Evolutionary conservation across 2,113 vertebrate genomes (phyloP).

Genomic region (Sceloporus undulatus): DNA sequence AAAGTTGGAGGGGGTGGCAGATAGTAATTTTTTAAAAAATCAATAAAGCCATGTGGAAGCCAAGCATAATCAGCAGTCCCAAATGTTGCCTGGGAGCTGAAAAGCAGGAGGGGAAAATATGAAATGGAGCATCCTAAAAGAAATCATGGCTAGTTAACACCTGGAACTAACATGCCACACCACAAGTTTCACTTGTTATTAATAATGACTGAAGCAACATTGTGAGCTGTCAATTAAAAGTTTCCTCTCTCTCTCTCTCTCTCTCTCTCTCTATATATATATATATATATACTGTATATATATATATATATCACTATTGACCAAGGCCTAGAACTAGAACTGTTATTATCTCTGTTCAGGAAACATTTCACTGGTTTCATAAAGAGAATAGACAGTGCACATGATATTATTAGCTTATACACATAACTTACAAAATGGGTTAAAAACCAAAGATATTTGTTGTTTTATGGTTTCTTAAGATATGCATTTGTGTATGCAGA

Average conservation of each 20-base stretch:
- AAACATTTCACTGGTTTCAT: neutral
- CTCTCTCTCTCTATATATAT: too few relatives aligned
- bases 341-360: neutral
- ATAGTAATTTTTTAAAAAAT: neutral
- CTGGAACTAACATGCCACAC: neutral
- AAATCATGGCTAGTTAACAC: neutral
- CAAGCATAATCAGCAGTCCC: neutral
- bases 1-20: neutral
- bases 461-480: neutral
- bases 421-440: neutral
- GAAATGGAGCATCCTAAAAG: too few relatives aligned
- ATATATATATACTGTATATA: neutral
- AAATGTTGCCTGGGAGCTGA: neutral
- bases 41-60: neutral
- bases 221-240: neutral
- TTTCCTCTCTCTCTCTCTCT: neutral
- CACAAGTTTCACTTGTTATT: neutral
- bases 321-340: neutral
- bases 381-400: neutral
- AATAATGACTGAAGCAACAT: neutral
- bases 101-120: neutral
- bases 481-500: neutral
- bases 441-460: neutral
- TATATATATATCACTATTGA: neutral
- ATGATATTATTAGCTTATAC: neutral